A percentile compares a stretch with the other conserved stretches of the same genome.
Evolutionary conservation across 2,888 invertebrate species (phyloP).

Genomic region (Pheosia gnoma): DNA sequence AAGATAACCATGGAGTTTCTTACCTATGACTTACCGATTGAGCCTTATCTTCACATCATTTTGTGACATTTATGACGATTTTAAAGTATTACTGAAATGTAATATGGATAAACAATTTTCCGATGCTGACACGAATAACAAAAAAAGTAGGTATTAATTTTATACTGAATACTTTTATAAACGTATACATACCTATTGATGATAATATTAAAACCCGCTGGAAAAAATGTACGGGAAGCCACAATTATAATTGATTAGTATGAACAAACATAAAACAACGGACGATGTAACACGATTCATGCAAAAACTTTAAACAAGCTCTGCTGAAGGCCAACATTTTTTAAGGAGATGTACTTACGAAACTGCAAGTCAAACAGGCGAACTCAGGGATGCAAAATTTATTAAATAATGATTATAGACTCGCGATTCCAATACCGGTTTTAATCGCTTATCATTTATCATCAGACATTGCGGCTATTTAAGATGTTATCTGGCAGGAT

Average conservation of each 20-base stretch:
- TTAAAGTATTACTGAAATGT: no score
- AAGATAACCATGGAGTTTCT: no score
- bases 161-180: no score
- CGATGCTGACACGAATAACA: no score
- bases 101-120: no score
- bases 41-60: no score
- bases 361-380: slow-evolving; percentile 12
- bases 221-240: no score
- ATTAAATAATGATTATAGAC: slow-evolving; percentile 10
- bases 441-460: slow-evolving; percentile 31
- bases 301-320: slow-evolving; percentile 14
- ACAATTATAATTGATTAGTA: slow-evolving; percentile 3
- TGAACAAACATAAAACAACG: slow-evolving; percentile 1
- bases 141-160: no score
- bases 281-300: not conserved
- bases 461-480: slow-evolving; percentile 34
- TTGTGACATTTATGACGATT: no score
- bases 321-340: slow-evolving; percentile 19
- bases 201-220: no score
- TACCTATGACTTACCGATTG: no score
- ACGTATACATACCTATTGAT: no score
- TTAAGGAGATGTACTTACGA: slow-evolving; percentile 25
- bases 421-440: slow-evolving; percentile 23
- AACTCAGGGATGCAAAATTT: slow-evolving; percentile 10
- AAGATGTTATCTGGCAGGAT: slow-evolving; percentile 56